These are phyloP conservation scores for Rallus crepitans DNA, from an alignment of 2,797 vertebrate genomes.

Conservation along the genomic window DNA sequence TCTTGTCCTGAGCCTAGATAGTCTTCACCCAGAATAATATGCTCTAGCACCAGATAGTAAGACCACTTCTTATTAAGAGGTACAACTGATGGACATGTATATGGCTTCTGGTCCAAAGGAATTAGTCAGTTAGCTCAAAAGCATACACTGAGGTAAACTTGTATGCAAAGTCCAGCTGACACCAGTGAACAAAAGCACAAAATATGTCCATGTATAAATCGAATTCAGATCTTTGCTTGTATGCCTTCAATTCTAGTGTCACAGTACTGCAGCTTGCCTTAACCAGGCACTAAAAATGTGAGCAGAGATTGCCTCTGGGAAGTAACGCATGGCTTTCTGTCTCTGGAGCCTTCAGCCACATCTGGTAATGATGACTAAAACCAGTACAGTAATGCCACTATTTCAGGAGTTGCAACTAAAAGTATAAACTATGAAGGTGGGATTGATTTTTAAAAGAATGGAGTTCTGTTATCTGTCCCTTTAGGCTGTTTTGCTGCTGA, in stretches of 20 bases:
- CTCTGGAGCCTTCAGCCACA: background rate
- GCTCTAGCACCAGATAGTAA: background rate
- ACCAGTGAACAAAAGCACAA: background rate
- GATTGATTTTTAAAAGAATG: background rate
- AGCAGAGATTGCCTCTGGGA: background rate
- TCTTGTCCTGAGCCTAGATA: background rate
- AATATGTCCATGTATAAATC: background rate
- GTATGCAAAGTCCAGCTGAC: background rate
- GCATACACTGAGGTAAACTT: background rate
- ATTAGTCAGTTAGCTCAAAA: background rate
- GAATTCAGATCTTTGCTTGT: background rate
- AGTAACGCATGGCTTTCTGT: accelerated
- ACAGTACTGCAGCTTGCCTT: background rate
- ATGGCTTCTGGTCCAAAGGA: background rate
- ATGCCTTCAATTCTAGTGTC: background rate
- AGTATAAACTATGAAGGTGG: background rate
- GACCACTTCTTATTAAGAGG: background rate
- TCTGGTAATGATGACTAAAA: background rate
- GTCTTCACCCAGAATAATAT: background rate
- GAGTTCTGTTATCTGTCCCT: background rate
- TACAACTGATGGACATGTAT: background rate
- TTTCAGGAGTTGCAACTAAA: background rate
- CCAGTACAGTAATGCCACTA: background rate
- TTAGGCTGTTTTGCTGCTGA: background rate
- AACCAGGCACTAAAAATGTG: accelerated